Evolutionary conservation across 30 jellyfish, hydroid and myxozoan genomes (phyloP), one percentile per base, ranked within the genome.

Genomic region (Cassiopea xamachana): DNA sequence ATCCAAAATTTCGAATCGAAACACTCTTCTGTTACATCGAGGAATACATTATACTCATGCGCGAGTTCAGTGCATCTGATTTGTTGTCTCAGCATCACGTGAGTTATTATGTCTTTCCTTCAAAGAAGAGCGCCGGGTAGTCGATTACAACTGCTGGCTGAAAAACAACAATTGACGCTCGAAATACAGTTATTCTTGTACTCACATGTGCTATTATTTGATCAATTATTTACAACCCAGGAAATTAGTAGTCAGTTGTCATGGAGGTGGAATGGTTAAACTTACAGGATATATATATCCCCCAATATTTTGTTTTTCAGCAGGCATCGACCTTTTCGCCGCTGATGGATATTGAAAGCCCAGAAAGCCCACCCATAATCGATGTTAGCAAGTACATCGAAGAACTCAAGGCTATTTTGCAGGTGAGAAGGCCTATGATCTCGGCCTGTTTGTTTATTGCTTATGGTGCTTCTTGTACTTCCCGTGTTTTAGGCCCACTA

Each of bases 341-440:
- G 27, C 50, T 82, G 89, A 89, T 89, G 92, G 97, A 90, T 17
- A 77, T 84, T 67, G 93, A 82, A n/a, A 80, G 90, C 4, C 93
- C 93, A 12, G 93, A 83, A 69, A 90, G 97, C 79, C 97, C 97
- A 1, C 82, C 93, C 44, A 84, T 90, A 45, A 77, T 81, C 48
- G 92, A 90, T 70, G 77, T 90, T 43, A 72, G 71, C 60, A 60
- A 75, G 27, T 90, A 73, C 83, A 90, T 90, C 46, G 93, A 75
- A 1, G 82, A 76, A 50, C 88, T 90, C 51, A 90, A 83, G 84
- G 46, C 75, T 58, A 86, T 59, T 14, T 87, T 88, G 17, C 83
- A 90, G 97, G 97, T 90, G 79, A 69, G 15, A 18, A 2, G n/a
- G n/a, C n/a, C n/a, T n/a, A n/a, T n/a, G n/a, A n/a, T n/a, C n/a